phyloP scores from a whole-genome alignment of 2,797 vertebrate genomes.

The Myotis vivesi region DNA sequence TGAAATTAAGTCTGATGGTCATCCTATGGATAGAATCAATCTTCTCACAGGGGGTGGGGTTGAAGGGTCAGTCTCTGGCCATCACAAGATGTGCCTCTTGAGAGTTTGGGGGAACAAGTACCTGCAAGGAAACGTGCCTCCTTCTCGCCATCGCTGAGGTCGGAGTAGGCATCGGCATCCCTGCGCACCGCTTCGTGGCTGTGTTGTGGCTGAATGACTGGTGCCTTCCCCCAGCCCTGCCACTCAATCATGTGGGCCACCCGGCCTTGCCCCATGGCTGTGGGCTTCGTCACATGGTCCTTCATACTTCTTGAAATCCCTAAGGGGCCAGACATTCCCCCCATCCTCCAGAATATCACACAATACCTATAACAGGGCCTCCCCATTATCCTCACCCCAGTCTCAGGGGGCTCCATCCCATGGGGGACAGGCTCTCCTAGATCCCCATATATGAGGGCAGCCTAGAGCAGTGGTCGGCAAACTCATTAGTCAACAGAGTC shows the following conservation, averaged over 20 bases:
- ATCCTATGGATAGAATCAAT: not conserved
- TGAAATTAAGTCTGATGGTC: not conserved
- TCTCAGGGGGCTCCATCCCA: not conserved
- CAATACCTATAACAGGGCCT: not conserved
- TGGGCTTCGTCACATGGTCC: constrained; percentile 98
- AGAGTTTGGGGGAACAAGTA: constrained; percentile 64
- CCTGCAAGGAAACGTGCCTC: constrained; percentile 97
- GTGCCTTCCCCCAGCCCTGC: constrained; percentile 96
- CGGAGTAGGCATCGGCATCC: constrained; percentile 96
- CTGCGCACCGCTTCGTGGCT: constrained; percentile 86
- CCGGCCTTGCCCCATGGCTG: constrained; percentile 95
- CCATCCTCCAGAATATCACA: constrained; percentile 77
- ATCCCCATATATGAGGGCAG: not conserved
- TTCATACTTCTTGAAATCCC: constrained; percentile 96
- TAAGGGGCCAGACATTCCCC: constrained; percentile 82
- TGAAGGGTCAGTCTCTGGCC: not conserved
- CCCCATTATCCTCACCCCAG: not conserved
- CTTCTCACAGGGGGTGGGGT: not conserved
- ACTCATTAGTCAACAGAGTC: too few species aligned
- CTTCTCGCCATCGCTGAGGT: constrained; percentile 98
- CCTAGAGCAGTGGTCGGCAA: too few species aligned
- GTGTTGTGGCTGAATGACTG: constrained; percentile 86
- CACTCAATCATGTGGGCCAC: constrained; percentile 99
- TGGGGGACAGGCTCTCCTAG: constrained; percentile 34
- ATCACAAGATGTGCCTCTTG: not conserved